These are phyloP conservation scores for Hozukius guyotensis DNA, from an alignment of 2,797 vertebrate species.

Conservation along the genomic window DNA sequence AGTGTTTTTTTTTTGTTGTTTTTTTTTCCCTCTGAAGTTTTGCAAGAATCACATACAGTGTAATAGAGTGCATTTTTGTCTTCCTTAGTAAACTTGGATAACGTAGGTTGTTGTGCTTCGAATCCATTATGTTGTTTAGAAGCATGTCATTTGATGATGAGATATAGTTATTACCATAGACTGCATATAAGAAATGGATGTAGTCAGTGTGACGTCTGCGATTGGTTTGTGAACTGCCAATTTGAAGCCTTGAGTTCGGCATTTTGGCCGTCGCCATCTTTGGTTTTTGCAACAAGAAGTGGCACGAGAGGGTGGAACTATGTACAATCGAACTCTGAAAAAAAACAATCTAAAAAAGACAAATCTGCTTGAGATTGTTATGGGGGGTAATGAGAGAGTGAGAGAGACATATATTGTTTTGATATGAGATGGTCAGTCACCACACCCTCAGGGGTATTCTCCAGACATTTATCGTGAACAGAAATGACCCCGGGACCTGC, in stretches of 20 bases:
- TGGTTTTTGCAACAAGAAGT: too few relatives aligned
- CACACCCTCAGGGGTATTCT: constrained; percentile 72
- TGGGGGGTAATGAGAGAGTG: constrained; percentile 20
- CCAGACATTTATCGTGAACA: constrained; percentile 82
- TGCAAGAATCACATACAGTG: not conserved
- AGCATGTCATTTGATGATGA: not conserved
- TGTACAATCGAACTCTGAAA: not conserved
- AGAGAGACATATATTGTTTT: constrained; percentile 65
- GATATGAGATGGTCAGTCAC: constrained; percentile 70
- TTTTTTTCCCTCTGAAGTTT: not conserved
- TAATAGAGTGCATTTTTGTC: not conserved
- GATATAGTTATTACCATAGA: not conserved
- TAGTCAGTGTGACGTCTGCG: too few relatives aligned
- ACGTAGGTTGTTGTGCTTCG: accelerated
- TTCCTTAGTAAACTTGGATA: not conserved
- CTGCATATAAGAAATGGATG: too few relatives aligned
- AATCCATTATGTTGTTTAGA: not conserved
- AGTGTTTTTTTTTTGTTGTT: too few relatives aligned
- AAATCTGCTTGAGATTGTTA: constrained; percentile 33
- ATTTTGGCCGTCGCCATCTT: too few relatives aligned
- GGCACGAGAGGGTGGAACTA: too few relatives aligned
- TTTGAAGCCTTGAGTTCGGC: too few relatives aligned
- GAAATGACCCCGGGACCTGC: constrained; percentile 85
- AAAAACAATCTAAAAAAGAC: not conserved
- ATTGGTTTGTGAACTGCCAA: too few relatives aligned